Evolutionary conservation across 2,797 vertebrate genomes (phyloP), one percentile per base, ranked within the genome.

Genomic region (Myoxocephalus aenaeus): DNA sequence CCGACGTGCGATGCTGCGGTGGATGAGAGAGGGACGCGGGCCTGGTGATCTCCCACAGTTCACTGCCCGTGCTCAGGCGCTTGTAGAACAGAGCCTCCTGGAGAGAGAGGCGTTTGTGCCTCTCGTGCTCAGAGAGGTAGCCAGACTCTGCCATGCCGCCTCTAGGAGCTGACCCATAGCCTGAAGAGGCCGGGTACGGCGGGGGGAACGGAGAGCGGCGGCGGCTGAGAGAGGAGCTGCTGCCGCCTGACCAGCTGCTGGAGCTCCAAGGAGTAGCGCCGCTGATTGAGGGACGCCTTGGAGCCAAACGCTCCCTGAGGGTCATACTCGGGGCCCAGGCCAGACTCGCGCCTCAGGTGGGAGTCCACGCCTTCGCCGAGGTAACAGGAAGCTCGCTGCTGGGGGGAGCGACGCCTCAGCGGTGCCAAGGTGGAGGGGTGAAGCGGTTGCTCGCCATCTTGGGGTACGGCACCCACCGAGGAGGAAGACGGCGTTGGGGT

Each of bases 51-150:
- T 96, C 95, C 95, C 94, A 96, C 20, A 92, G 84, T n/a, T 96
- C 95, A 0, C 94, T 88, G 13, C 95, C 95, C 0, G 94, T 93
- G 81, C 94, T 95, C 80, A 93, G 88, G 15, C 95, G 93, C 63
- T 96, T 96, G 91, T 95, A 97, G 85, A 96, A 92, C 79, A 96
- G 89, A 15, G 92, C 94, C 82, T 96, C 96, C 88, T 97, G 96
- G 9, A 97, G 93, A 42, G 96, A 97, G 80, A 96, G 84, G 27
- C 96, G 96, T 38, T 96, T 96, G 87, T 96, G 95, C 44, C 95
- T 88, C 88, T 96, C 95, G 0, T 81, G 90, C 68, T 95, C 95
- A 0, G 92, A 77, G 48, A 92, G 87, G 88, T 94, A 95, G 69
- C 90, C 86, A 0, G 91, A 84, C 87, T 96, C 94, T 1, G 84